Evolutionary conservation across 2,888 invertebrate species (phyloP), one percentile per base, ranked within the genome.

Genomic region (Cetonia aurata): DNA sequence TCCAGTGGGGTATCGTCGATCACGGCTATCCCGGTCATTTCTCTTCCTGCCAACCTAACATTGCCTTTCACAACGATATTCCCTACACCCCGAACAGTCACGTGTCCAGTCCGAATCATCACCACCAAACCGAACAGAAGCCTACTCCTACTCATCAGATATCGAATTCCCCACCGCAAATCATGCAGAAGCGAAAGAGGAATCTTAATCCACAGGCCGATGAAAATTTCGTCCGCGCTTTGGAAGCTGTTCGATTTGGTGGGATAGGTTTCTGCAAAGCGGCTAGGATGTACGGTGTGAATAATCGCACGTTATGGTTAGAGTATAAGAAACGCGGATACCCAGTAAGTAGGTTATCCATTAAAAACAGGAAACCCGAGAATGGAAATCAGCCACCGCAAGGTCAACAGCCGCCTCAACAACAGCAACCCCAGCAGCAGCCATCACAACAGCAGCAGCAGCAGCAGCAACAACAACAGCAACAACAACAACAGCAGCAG

Each of bases 261-360:
- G 93, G 93, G 46, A 93, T 94, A 76, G 94, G 94, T 1, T 94
- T 94, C 84, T 94, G 94, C 83, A 94, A 94, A 80, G 94, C 94
- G 8, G 94, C 94, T 0, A 87, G 93, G 65, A 89, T 93, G 85
- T 94, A 92, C 83, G 94, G 94, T 37, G 93, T 95, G 13, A 94
- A 94, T 84, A 94, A 94, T 84, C 88, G 94, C 69, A 94, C 94
- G 0, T 86, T 95, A 1, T 94, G 94, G 94, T 85, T 94, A 46
- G 94, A 94, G 80, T 94, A 94, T 81, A 94, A 93, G 80, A 93
- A 93, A 83, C 90, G 92, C 53, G 94, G 94, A 0, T 94, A 94
- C 83, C 93, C 93, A 0, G 92, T 93, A 79, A 92, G 91, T 80
- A 86, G 94, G 76, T 90, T 93, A 12, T 93, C 93, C 80, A 90